Evolutionary conservation across 1,140 invertebrate species (phyloP).

Genomic region (Chironomus striatipennis): DNA sequence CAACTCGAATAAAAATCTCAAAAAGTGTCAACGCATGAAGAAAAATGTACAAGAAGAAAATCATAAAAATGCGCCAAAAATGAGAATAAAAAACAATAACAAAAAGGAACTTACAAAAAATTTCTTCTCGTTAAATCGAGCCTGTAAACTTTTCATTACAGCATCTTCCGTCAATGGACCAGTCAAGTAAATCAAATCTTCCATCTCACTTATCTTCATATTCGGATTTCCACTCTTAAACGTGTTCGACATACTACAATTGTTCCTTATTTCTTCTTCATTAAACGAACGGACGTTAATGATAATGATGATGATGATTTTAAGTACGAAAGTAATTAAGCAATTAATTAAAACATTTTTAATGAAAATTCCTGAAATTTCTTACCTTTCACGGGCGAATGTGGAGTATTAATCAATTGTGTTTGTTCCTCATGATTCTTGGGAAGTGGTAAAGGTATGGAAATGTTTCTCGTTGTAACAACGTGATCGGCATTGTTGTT

Average conservation of each 20-base stretch:
- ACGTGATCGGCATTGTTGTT: slow-evolving; percentile 3
- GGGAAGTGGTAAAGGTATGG: neutral
- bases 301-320: no score
- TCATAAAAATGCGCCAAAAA: no score
- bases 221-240: slow-evolving; percentile 28
- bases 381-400: neutral
- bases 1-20: no score
- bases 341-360: neutral
- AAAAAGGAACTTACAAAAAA: slow-evolving; percentile 70
- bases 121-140: slow-evolving; percentile 73
- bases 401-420: neutral
- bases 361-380: neutral
- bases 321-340: neutral
- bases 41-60: no score
- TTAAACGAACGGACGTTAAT: no score
- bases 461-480: neutral
- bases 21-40: no score
- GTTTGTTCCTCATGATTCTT: neutral
- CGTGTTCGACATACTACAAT: neutral
- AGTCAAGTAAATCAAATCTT: slow-evolving; percentile 84
- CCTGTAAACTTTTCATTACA: slow-evolving; percentile 80
- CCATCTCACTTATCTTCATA: slow-evolving; percentile 45
- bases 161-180: slow-evolving; percentile 90
- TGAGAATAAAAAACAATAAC: slow-evolving; percentile 29
- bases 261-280: neutral